Conservation (phyloP, 1,140 invertebrate genomes). For the Schlechtendalia chinensis region DNA sequence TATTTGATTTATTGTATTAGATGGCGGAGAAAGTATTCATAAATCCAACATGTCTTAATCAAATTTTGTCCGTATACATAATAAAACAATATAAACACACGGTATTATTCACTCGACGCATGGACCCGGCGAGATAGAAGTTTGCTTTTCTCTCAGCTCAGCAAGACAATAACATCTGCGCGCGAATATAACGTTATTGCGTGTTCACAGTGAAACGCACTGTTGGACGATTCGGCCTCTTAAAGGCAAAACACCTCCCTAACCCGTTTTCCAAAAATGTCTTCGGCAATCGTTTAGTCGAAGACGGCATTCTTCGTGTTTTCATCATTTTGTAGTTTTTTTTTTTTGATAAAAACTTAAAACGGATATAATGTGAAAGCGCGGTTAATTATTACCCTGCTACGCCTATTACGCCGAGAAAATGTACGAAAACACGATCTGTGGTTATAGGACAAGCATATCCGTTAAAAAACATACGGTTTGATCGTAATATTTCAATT, state of each 20-base stretch:
- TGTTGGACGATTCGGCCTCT: not conserved
- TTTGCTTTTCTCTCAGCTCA: conserved; percentile 18
- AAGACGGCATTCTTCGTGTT: not conserved
- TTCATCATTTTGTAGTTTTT: conserved; percentile 6
- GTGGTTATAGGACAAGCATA: too few relatives aligned
- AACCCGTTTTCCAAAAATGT: conserved; percentile 44
- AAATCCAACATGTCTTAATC: conserved; percentile 12
- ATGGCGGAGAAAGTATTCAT: conserved; percentile 16
- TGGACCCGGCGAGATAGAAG: conserved; percentile 14
- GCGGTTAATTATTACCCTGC: too few relatives aligned
- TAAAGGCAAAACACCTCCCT: conserved; percentile 26
- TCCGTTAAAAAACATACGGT: too few relatives aligned
- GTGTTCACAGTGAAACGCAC: conserved; percentile 22
- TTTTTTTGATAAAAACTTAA: not conserved
- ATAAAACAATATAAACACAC: conserved; percentile 9
- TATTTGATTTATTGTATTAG: conserved; percentile 36
- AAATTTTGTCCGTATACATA: conserved; percentile 14
- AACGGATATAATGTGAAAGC: conserved; percentile 3
- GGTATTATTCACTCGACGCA: conserved; percentile 22
- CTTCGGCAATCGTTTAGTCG: not conserved
- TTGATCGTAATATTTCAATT: not conserved
- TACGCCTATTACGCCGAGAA: too few relatives aligned
- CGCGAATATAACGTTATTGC: not conserved
- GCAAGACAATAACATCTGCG: not conserved
- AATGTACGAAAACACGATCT: not conserved